These are phyloP conservation scores for Drosophila parvula DNA, from an alignment of 1,140 invertebrate species.

Conservation along the genomic window DNA sequence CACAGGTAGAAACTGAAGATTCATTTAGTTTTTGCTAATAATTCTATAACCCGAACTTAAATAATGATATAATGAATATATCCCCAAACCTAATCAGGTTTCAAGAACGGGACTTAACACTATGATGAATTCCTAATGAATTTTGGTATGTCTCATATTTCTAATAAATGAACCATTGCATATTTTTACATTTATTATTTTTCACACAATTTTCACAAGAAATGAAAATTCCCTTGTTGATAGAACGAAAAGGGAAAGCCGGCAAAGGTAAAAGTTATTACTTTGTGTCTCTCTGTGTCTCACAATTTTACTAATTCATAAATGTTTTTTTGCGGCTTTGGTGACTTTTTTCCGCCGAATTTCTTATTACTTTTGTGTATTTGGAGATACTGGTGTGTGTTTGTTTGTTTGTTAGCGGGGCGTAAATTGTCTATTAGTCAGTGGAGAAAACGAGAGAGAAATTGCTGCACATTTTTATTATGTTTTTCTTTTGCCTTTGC, in stretches of 20 bases:
- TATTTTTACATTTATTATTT: slow-evolving; percentile 7
- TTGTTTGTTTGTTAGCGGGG: slow-evolving; percentile 30
- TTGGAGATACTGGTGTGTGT: background rate
- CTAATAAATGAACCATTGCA: background rate
- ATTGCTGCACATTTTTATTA: slow-evolving; percentile 81
- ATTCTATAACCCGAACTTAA: background rate
- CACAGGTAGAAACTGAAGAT: background rate
- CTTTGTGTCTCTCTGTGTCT: slow-evolving; percentile 17
- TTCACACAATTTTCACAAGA: background rate
- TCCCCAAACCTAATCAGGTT: background rate
- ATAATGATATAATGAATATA: background rate
- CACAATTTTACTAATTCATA: slow-evolving; percentile 26
- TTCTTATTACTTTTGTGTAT: slow-evolving; percentile 21
- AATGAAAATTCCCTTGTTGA: background rate
- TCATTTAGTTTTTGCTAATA: background rate
- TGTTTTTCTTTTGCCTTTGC: slow-evolving; percentile 50
- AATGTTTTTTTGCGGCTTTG: slow-evolving; percentile 48
- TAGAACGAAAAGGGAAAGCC: slow-evolving; percentile 7
- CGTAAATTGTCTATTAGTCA: slow-evolving; percentile 82
- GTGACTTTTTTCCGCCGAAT: slow-evolving; percentile 32
- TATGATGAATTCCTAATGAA: background rate
- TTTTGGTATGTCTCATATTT: background rate
- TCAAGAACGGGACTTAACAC: background rate
- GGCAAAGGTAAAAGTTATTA: slow-evolving; percentile 4
- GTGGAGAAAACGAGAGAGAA: slow-evolving; percentile 66